Evolutionary conservation across 2,888 invertebrate species (phyloP).

Genomic region (Hydraecia micacea): DNA sequence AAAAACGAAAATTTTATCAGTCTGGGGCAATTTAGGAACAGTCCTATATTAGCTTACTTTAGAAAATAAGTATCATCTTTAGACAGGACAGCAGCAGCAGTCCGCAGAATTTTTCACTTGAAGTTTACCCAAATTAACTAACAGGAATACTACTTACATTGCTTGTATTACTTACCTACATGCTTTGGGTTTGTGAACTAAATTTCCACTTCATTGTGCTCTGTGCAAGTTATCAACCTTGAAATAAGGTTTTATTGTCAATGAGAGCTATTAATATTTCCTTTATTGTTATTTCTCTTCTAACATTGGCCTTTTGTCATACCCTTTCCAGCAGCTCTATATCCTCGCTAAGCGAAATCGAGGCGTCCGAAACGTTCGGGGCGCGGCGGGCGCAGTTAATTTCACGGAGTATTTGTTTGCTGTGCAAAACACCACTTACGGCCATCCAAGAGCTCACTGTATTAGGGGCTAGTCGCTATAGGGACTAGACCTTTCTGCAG

Average conservation of each 20-base stretch:
- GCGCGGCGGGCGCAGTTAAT: constrained; percentile 81
- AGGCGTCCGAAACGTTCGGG: constrained; percentile 77
- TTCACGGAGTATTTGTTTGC: constrained; percentile 86
- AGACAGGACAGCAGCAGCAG: not conserved
- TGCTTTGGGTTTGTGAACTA: not conserved
- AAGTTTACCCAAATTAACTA: not conserved
- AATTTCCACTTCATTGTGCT: not conserved
- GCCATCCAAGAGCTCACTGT: constrained; percentile 72
- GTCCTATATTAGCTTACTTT: not conserved
- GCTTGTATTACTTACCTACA: not conserved
- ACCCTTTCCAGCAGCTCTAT: constrained; percentile 51
- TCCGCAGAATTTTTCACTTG: too few relatives aligned
- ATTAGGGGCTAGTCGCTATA: constrained; percentile 70
- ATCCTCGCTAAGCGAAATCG: constrained; percentile 64
- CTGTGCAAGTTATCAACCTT: not conserved
- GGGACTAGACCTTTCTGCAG: constrained; percentile 66
- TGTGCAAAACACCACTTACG: constrained; percentile 80
- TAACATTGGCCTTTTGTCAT: not conserved
- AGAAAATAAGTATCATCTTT: not conserved
- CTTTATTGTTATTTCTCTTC: not conserved
- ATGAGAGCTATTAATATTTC: not conserved
- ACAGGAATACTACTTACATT: not conserved
- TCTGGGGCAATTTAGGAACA: too few relatives aligned
- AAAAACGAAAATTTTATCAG: too few relatives aligned
- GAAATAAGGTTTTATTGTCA: too few relatives aligned